These are phyloP conservation scores for Epizoanthus rinbou DNA, from an alignment of 92 coral and sea anemone species.

Conservation along the genomic window DNA sequence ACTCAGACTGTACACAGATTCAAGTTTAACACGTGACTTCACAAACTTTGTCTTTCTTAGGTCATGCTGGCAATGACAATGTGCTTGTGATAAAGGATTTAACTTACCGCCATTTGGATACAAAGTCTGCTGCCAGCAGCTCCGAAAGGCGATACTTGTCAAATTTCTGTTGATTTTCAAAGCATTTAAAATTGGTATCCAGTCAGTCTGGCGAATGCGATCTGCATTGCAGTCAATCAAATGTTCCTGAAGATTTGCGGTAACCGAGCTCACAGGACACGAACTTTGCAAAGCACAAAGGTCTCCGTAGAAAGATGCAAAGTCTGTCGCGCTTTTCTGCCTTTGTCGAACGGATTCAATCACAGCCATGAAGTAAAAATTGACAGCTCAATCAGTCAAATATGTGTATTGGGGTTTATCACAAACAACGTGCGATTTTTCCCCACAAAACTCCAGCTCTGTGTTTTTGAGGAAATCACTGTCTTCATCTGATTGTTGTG, in stretches of 20 bases:
- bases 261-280: slow-evolving; percentile 90
- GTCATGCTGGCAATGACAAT: neutral
- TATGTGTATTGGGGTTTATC: neutral
- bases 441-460: neutral
- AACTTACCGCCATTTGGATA: slow-evolving; percentile 76
- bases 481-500: neutral
- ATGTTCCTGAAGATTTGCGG: slow-evolving; percentile 89
- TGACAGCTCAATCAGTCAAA: neutral
- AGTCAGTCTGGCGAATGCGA: slow-evolving; percentile 86
- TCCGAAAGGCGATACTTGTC: slow-evolving; percentile 81
- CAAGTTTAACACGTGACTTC: no score
- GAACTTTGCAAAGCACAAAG: slow-evolving; percentile 96
- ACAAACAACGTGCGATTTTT: neutral
- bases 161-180: slow-evolving; percentile 84
- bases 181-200: slow-evolving; percentile 94
- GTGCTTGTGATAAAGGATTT: no score
- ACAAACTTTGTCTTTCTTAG: no score
- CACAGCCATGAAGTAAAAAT: slow-evolving; percentile 65
- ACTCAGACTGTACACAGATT: no score
- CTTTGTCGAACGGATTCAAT: slow-evolving; percentile 95
- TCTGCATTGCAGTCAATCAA: slow-evolving; percentile 94
- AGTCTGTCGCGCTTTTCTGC: slow-evolving; percentile 88
- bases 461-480: neutral
- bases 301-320: slow-evolving; percentile 85
- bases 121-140: slow-evolving; percentile 95